phyloP scores from a whole-genome alignment of 2,113 vertebrate genomes.

The Cranoglanis bouderius region DNA sequence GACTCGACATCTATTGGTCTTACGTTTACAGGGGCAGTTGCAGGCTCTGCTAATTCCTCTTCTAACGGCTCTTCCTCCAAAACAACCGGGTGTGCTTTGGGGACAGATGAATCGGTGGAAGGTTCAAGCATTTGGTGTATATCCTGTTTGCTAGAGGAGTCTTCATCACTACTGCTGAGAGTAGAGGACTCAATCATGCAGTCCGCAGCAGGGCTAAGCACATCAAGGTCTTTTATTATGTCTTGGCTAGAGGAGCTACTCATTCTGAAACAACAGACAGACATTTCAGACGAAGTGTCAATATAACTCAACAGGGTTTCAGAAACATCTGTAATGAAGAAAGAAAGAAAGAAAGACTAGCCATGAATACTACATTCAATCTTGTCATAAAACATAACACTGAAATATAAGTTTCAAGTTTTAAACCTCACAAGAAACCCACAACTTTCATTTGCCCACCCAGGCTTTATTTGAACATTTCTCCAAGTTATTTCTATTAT shows the following conservation, averaged over 20 bases:
- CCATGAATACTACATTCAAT: background rate
- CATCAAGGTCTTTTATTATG: slow-evolving; percentile 68
- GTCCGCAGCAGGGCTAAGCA: slow-evolving; percentile 62
- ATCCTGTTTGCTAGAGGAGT: slow-evolving; percentile 38
- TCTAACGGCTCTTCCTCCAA: background rate
- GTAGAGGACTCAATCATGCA: slow-evolving; percentile 58
- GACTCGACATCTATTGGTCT: background rate
- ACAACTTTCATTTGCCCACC: background rate
- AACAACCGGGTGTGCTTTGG: background rate
- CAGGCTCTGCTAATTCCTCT: background rate
- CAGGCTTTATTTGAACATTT: background rate
- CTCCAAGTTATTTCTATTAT: background rate
- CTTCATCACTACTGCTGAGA: slow-evolving; percentile 63
- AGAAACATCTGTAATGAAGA: background rate
- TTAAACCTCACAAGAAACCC: background rate
- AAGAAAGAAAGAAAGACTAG: background rate
- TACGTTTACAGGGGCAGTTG: background rate
- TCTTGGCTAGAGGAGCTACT: slow-evolving; percentile 70
- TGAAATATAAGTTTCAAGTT: background rate
- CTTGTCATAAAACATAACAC: background rate
- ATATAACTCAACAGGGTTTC: background rate
- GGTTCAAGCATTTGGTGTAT: background rate
- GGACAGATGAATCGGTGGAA: background rate
- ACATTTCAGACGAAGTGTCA: background rate
- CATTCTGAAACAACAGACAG: slow-evolving; percentile 54